Percentiles rank a stretch among this genome's conserved stretches.
phyloP scores from a whole-genome alignment of 1,140 invertebrate species.

The Psix sp. region DNA sequence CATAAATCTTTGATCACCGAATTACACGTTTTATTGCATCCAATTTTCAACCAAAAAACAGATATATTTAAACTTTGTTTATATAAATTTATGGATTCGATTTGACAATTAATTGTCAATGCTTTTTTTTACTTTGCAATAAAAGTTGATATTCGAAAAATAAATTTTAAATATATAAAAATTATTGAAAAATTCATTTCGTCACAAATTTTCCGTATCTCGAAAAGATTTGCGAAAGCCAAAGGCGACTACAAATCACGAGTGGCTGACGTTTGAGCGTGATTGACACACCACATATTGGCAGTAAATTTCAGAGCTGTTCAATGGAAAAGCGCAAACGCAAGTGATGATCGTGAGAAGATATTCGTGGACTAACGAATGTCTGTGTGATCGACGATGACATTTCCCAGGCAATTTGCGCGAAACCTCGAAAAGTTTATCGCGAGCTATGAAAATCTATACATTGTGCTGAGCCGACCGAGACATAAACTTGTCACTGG shows the following conservation, averaged over 20 bases:
- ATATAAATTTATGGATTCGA: neutral
- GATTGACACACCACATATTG: conserved; percentile 11
- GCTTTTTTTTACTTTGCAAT: no score
- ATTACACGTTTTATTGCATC: no score
- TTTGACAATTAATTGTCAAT: no score
- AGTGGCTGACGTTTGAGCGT: conserved; percentile 1
- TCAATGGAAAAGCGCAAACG: neutral
- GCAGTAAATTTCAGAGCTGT: conserved; percentile 1
- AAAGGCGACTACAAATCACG: conserved; percentile 29
- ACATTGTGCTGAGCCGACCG: no score
- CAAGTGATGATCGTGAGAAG: conserved; percentile 1
- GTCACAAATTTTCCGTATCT: neutral
- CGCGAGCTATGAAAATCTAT: no score
- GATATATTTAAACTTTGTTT: no score
- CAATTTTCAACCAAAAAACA: no score
- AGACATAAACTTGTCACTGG: conserved; percentile 20
- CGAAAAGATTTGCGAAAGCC: neutral
- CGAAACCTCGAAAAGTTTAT: no score
- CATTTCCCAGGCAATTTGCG: no score
- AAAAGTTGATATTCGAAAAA: neutral
- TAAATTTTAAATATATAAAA: neutral
- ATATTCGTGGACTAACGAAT: neutral
- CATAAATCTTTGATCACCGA: no score
- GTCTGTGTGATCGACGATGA: no score
- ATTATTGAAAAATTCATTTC: neutral